Percentiles rank a stretch among this genome's conserved stretches.
These are phyloP conservation scores for Tachysurus vachellii DNA, from an alignment of 2,113 vertebrate genomes.

Conservation along the genomic window DNA sequence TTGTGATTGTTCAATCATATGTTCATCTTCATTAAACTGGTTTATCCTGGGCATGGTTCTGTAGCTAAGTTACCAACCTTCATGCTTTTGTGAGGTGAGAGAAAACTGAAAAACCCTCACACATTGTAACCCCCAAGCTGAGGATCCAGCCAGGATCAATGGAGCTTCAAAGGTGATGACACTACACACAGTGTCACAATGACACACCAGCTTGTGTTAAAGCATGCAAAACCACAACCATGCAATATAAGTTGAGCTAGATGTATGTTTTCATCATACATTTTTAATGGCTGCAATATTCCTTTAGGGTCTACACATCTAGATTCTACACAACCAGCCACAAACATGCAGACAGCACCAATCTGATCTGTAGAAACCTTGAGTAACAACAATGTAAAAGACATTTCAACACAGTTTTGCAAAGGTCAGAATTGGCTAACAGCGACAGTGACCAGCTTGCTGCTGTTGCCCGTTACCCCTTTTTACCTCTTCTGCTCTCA, in stretches of 20 bases:
- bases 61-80: neutral
- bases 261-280: neutral
- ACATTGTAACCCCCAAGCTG: neutral
- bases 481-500: slow-evolving; percentile 17
- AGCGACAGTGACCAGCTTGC: slow-evolving; percentile 45
- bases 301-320: neutral
- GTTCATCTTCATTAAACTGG: neutral
- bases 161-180: neutral
- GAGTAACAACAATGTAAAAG: slow-evolving; percentile 40
- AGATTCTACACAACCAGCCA: slow-evolving; percentile 11
- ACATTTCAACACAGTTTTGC: slow-evolving; percentile 7
- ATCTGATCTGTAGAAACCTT: slow-evolving; percentile 23
- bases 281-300: neutral
- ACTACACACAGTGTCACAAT: neutral
- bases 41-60: neutral
- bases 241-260: neutral
- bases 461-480: slow-evolving; percentile 27
- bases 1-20: neutral
- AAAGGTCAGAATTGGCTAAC: slow-evolving; percentile 54
- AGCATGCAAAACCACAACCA: neutral
- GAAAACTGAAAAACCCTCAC: neutral
- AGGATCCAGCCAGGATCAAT: too few relatives aligned
- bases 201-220: neutral
- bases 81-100: neutral
- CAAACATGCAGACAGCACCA: slow-evolving; percentile 24